Base-by-base conservation (phyloP, 2,888 invertebrate genomes). In the Germaria angustata region DNA sequence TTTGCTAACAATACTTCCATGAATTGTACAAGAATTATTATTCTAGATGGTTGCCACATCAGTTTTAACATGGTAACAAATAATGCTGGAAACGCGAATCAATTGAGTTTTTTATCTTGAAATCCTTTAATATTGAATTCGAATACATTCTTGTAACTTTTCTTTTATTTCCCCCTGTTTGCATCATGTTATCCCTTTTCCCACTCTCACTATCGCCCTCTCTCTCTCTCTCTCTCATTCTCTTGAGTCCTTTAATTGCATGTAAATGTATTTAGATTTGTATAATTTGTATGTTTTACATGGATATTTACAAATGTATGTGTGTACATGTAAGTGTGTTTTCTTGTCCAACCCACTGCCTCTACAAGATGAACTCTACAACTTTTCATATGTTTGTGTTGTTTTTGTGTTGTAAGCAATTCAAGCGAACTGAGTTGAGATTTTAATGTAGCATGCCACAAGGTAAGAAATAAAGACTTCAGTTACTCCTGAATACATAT, bases 221-320 rank as follows among this genome's bases (percentile, higher is more conserved):
- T 28, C 28, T 28, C 3, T 28, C 28, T 28, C 28, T 28, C 17
- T 24, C 0, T 24, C 28, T 44, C 6, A 5, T 20, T 24, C 22
- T 28, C 22, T 44, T 32, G 20, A 8, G 22, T 39, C 8, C 49
- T 59, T 36, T 39, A 59, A 49, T 72, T 72, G 9, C 49, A 39
- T 36, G 49, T 15, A 24, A 59, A 49, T 15, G 2, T 28, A 11
- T 49, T 36, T 49, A 39, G 36, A 49, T 72, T 17, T 36, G 15
- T 72, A 59, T 49, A 46, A 46, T 44, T 57, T 57, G 46, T 46
- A 57, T 57, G 57, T 49, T 71, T 9, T 17, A 49, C 34, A 49
- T 36, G 13, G 28, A 28, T n/a, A 39, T 59, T 41, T 24, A 24
- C 13, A 59, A 49, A 49, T 71, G 13, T 22, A 46, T 46, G 13